Percentiles rank a stretch among this genome's conserved stretches.
Evolutionary conservation across 2,113 vertebrate genomes (phyloP).

Genomic region (Cyprinodon variegatus): DNA sequence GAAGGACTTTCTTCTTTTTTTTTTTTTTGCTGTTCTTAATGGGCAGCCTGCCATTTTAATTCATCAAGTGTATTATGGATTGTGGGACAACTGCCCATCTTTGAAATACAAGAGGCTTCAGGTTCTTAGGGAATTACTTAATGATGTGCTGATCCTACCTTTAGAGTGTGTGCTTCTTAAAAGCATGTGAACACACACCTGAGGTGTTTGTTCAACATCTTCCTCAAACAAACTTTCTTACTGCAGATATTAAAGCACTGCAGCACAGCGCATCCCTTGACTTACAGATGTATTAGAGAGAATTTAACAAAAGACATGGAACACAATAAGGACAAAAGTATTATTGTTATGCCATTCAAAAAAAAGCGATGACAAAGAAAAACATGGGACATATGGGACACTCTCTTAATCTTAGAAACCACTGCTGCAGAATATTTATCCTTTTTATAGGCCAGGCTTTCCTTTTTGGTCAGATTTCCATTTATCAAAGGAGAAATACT

Average conservation of each 20-base stretch:
- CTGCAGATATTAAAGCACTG: neutral
- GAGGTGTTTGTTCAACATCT: neutral
- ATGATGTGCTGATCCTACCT: slow-evolving; percentile 7
- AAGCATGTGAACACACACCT: neutral
- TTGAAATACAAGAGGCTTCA: slow-evolving; percentile 6
- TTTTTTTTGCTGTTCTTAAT: slow-evolving; percentile 23
- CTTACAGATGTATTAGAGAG: neutral
- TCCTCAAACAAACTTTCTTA: neutral
- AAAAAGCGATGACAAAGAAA: too few species aligned
- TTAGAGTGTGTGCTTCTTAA: neutral
- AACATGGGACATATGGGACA: too few species aligned
- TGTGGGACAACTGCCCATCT: slow-evolving; percentile 46
- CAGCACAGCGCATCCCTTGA: neutral
- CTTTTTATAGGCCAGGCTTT: too few species aligned
- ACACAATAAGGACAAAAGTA: neutral
- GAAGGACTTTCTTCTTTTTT: slow-evolving; percentile 3
- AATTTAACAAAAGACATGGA: neutral
- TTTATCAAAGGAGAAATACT: too few species aligned
- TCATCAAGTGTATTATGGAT: slow-evolving; percentile 66
- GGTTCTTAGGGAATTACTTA: slow-evolving; percentile 42
- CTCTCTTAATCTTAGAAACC: too few species aligned
- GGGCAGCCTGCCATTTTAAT: slow-evolving; percentile 75
- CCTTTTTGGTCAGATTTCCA: too few species aligned
- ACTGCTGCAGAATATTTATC: too few species aligned
- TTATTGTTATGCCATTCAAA: neutral